Base-by-base conservation (phyloP, 92 coral and sea anemone species). In the Paramuricea clavata region DNA sequence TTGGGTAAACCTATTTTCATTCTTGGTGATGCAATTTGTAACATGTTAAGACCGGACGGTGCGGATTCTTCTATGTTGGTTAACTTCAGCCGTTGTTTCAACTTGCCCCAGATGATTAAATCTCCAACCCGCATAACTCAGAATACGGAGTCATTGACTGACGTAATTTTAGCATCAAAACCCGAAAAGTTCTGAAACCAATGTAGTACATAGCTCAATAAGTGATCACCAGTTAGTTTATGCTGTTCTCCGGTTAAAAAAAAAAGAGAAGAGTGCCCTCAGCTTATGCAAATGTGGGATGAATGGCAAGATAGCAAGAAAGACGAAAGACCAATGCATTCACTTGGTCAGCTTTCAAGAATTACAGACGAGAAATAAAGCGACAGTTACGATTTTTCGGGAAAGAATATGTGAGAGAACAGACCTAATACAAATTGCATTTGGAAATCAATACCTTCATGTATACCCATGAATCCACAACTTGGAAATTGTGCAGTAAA, bases 261-360 rank as follows among this genome's bases (percentile, higher is more conserved):
- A 88, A 83, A 28, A n/a, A n/a, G n/a, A n/a, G n/a, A n/a, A n/a
- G n/a, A n/a, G n/a, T n/a, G n/a, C n/a, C n/a, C n/a, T n/a, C n/a
- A n/a, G n/a, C n/a, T n/a, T n/a, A n/a, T n/a, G n/a, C n/a, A n/a
- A n/a, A n/a, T n/a, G n/a, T n/a, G n/a, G 60, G 87, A 87, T 65
- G 2, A 64, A 4, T 84, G 89, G 87, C 79, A 87, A 83, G 73
- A 59, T 16, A 23, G 83, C 87, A 9, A 90, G 52, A 43, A 81
- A 61, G 26, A 80, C 87, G 32, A 86, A 81, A 16, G 86, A 86
- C 42, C 93, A n/a, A n/a, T n/a, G n/a, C 87, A 26, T 59, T 72
- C 5, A 84, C 87, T 9, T 90, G 90, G 90, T 49, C 85, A 12
- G 85, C 65, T 15, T 90, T 86, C 44, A 90, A 78, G 61, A 87